Conservation (phyloP, 2,113 vertebrate species). For the Oceanodroma tethys region DNA sequence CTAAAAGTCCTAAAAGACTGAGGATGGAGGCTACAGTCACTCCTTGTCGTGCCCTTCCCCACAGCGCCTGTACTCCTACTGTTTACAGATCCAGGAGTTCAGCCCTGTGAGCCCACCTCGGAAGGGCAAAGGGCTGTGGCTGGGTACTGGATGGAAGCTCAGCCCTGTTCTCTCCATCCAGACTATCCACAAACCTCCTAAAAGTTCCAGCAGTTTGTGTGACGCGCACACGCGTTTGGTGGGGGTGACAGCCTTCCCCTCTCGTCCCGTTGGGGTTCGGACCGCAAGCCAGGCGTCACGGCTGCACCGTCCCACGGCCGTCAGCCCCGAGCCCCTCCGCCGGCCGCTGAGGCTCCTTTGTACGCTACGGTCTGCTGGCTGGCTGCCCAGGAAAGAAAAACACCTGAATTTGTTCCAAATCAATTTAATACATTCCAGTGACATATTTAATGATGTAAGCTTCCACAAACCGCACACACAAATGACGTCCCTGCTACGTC, state of each 20-base stretch:
- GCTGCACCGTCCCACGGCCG: rapidly evolving
- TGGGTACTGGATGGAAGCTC: background rate
- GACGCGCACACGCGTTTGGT: background rate
- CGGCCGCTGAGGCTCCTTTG: background rate
- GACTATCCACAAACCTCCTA: background rate
- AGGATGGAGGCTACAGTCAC: background rate
- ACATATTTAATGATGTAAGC: background rate
- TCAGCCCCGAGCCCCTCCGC: rapidly evolving
- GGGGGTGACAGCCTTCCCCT: background rate
- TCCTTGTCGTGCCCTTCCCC: background rate
- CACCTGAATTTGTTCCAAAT: background rate
- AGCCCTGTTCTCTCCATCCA: background rate
- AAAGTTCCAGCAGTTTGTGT: background rate
- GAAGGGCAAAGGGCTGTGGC: background rate
- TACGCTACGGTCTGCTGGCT: background rate
- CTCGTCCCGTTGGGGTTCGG: rapidly evolving
- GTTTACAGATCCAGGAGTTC: background rate
- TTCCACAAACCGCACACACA: background rate
- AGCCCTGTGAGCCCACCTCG: rapidly evolving
- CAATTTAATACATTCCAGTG: background rate
- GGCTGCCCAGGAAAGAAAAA: background rate
- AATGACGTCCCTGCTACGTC: background rate
- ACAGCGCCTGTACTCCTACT: rapidly evolving
- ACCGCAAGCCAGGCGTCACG: background rate
- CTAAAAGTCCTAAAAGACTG: background rate